phyloP scores from a whole-genome alignment of 1,140 invertebrate genomes.

The Lordiphosa stackelbergi region DNA sequence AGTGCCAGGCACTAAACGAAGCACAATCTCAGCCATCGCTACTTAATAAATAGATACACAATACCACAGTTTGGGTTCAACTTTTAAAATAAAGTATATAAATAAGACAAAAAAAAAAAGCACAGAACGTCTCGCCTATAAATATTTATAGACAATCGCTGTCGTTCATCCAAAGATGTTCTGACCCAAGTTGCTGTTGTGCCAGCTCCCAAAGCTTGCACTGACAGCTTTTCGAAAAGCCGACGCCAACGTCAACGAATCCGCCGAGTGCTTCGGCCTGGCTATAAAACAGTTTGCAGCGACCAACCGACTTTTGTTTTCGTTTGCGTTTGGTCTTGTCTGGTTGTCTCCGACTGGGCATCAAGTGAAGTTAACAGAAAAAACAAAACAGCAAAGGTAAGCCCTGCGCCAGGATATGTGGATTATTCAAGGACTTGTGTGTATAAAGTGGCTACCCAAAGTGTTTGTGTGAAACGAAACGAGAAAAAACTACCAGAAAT shows the following conservation, averaged over 20 bases:
- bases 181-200: constrained; percentile 23
- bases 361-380: constrained; percentile 46
- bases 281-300: constrained; percentile 69
- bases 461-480: constrained; percentile 18
- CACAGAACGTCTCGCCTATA: constrained; percentile 39
- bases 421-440: constrained; percentile 33
- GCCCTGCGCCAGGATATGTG: constrained; percentile 29
- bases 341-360: constrained; percentile 65
- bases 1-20: constrained; percentile 60
- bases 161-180: constrained; percentile 61
- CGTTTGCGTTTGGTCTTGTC: constrained; percentile 75
- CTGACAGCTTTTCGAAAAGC: constrained; percentile 6
- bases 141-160: constrained; percentile 66
- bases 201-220: constrained; percentile 11
- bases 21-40: constrained; percentile 22
- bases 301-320: constrained; percentile 72
- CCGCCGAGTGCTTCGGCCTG: constrained; percentile 27
- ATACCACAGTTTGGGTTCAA: constrained; percentile 37
- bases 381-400: constrained; percentile 59
- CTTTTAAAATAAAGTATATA: constrained; percentile 67
- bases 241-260: constrained; percentile 18
- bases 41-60: constrained; percentile 40
- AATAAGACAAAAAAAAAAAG: constrained; percentile 41
- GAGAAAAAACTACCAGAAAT: neutral
- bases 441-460: constrained; percentile 12